Percentiles rank a stretch among this genome's conserved stretches.
phyloP scores from a whole-genome alignment of 2,113 vertebrate species.

The Myiopsitta monachus region DNA sequence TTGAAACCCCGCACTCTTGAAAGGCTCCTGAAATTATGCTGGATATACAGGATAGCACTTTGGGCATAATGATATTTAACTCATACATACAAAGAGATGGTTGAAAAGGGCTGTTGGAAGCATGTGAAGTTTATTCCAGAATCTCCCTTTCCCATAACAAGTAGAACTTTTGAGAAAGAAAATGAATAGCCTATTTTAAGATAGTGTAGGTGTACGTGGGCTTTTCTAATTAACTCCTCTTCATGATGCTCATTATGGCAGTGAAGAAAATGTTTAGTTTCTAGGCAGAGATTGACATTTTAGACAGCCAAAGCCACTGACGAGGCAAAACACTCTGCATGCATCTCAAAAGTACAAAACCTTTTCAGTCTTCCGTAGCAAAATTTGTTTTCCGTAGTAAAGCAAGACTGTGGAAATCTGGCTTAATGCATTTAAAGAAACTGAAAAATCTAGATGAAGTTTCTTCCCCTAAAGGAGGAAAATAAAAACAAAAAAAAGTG shows the following conservation, averaged over 20 bases:
- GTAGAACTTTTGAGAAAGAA: background rate
- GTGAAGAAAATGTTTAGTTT: background rate
- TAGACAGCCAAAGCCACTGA: background rate
- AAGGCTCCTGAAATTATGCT: background rate
- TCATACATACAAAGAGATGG: background rate
- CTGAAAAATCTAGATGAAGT: background rate
- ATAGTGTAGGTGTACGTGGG: background rate
- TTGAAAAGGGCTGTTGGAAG: background rate
- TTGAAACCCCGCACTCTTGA: background rate
- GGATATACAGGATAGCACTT: background rate
- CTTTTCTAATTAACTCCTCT: background rate
- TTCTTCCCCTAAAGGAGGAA: background rate
- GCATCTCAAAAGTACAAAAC: background rate
- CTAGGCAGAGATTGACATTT: background rate
- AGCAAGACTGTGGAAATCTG: background rate
- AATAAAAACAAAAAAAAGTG: background rate
- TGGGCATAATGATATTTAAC: background rate
- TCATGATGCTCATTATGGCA: background rate
- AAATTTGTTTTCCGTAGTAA: background rate
- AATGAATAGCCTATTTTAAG: background rate
- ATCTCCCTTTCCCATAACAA: background rate
- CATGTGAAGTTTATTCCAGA: background rate
- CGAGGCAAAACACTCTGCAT: background rate
- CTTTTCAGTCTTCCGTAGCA: background rate
- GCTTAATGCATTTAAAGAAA: background rate